Percentiles rank a stretch among this genome's conserved stretches.
These are phyloP conservation scores for Archocentrus centrarchus DNA, from an alignment of 2,113 vertebrate species.

Conservation along the genomic window DNA sequence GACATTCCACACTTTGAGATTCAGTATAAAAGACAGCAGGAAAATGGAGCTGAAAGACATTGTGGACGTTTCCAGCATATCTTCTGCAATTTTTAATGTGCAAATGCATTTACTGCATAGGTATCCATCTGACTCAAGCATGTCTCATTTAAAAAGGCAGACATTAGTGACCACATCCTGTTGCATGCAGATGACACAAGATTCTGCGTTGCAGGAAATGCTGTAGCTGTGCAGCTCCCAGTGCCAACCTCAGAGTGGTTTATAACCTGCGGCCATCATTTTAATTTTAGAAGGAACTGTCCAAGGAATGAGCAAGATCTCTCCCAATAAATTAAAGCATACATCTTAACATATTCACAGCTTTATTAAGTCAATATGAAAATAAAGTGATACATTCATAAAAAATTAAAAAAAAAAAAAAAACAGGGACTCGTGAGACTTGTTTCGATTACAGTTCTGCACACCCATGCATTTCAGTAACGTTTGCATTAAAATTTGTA, in stretches of 20 bases:
- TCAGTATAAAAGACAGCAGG: neutral
- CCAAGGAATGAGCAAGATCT: neutral
- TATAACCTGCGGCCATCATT: neutral
- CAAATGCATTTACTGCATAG: neutral
- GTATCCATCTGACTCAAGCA: neutral
- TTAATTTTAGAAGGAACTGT: neutral
- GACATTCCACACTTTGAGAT: too few relatives aligned
- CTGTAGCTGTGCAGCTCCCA: conserved; percentile 14
- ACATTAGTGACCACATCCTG: conserved; percentile 65
- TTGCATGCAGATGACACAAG: conserved; percentile 34
- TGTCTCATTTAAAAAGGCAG: conserved; percentile 10
- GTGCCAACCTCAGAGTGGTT: neutral
- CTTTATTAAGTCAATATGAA: conserved; percentile 80
- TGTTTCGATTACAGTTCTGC: conserved; percentile 36
- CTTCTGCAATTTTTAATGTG: neutral
- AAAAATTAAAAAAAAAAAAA: conserved; percentile 39
- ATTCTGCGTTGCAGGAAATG: conserved; percentile 52
- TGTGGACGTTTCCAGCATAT: neutral
- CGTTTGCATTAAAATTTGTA: conserved; percentile 14
- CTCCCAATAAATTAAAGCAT: neutral
- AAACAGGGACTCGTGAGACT: conserved; percentile 33
- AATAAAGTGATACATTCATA: conserved; percentile 73
- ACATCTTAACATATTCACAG: conserved; percentile 73
- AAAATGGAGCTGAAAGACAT: neutral
- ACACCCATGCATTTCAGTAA: conserved; percentile 64